Evolutionary conservation across 2,888 invertebrate species (phyloP).

Genomic region (Myopa testacea): DNA sequence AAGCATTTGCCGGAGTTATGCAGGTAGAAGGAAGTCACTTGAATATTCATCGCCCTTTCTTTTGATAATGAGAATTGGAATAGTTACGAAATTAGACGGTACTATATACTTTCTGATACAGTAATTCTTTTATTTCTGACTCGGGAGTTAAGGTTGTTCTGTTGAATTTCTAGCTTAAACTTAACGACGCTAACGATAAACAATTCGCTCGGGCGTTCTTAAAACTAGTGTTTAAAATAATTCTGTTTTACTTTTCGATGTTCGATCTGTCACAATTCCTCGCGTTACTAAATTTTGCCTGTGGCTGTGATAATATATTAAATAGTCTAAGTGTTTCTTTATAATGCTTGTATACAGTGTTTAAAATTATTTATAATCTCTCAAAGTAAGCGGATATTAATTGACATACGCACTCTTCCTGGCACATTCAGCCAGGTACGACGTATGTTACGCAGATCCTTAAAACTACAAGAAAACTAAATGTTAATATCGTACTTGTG

Average conservation of each 20-base stretch:
- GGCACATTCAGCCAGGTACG: neutral
- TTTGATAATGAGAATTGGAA: too few relatives aligned
- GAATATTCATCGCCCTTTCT: too few relatives aligned
- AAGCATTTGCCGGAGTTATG: too few relatives aligned
- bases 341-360: slow-evolving; percentile 12
- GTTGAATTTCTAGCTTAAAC: slow-evolving; percentile 5
- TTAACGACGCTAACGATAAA: slow-evolving; percentile 22
- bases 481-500: neutral
- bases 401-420: slow-evolving; percentile 4
- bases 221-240: slow-evolving; percentile 29
- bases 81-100: too few relatives aligned
- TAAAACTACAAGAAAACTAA: slow-evolving; percentile 22
- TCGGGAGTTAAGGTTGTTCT: neutral
- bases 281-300: neutral
- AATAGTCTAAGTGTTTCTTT: slow-evolving; percentile 4
- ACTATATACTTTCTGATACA: too few relatives aligned
- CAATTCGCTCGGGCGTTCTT: slow-evolving; percentile 7
- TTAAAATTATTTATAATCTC: slow-evolving; percentile 30
- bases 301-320: slow-evolving; percentile 16
- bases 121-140: neutral
- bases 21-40: too few relatives aligned
- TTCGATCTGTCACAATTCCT: neutral
- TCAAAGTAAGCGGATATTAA: slow-evolving; percentile 26
- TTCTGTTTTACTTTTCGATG: neutral
- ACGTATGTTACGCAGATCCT: neutral